Percentiles rank a stretch among this genome's conserved stretches.
These are phyloP conservation scores for Fragum sueziense DNA, from an alignment of 2,888 invertebrate genomes.

Conservation along the genomic window DNA sequence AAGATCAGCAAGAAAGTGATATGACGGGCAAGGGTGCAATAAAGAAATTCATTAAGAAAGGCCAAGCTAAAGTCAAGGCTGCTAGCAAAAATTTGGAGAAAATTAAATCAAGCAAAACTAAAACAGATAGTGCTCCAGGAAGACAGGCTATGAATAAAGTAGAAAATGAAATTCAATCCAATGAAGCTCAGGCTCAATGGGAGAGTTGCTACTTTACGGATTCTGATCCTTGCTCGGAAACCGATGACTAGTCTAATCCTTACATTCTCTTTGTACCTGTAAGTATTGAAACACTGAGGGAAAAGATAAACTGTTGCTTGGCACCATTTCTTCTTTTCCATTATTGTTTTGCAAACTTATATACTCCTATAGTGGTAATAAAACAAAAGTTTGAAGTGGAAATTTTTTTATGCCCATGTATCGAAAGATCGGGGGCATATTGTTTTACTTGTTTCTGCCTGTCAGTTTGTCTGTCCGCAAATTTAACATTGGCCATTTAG, in stretches of 20 bases:
- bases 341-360: neutral
- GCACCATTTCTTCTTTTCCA: neutral
- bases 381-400: no score
- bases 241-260: neutral
- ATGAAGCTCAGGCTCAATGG: neutral
- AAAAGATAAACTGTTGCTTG: neutral
- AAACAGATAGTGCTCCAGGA: neutral
- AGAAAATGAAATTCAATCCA: neutral
- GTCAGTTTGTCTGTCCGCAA: no score
- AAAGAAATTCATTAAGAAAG: neutral
- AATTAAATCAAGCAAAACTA: neutral
- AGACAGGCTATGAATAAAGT: neutral
- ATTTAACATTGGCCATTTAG: no score
- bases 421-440: no score
- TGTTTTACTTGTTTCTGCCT: no score
- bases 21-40: no score
- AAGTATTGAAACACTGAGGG: neutral
- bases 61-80: neutral
- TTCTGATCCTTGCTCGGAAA: conserved; percentile 44
- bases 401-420: no score
- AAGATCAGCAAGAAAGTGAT: no score
- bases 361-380: no score
- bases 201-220: conserved; percentile 54
- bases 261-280: no score
- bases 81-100: neutral